Evolutionary conservation across 2,113 vertebrate species (phyloP), one percentile per base, ranked within the genome.

Genomic region (Scomber japonicus): DNA sequence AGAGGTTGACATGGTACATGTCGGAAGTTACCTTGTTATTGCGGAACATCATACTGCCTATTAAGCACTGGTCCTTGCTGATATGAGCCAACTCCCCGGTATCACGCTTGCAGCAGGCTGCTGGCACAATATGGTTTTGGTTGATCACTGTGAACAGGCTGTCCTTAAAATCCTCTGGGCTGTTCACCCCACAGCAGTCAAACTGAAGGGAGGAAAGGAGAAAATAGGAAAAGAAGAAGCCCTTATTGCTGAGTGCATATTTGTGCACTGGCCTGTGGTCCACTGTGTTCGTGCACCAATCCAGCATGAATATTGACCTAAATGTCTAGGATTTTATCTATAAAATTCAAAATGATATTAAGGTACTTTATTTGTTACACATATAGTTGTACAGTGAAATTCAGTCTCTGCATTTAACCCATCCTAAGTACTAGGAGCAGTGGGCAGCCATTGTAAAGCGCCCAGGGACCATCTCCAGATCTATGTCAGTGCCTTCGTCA

Each of bases 141-240:
- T 95, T 91, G 27, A 96, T 88, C 51, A 91, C 19, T 15, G 89
- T 91, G 81, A 96, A 96, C 1, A 95, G 87, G 24, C 96, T 94
- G 9, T 93, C 90, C 88, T 95, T 95, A 82, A 98, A 99, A 87
- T 99, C 98, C 83, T 98, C 97, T 0, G 97, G 96, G 66, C 97
- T 97, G 0, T 96, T 97, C 88, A 99, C 97, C 56, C 98, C 98
- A 16, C 98, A 99, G 95, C 98, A 99, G 62, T 97, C 96, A 83
- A 98, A 98, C 98, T 99, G 82, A 51, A 46, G 84, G n/a, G 77
- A 82, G 67, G 68, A 83, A 24, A 83, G 65, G 3, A 57, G 51
- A 83, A 65, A 73, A 71, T 12, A 73, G 76, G 19, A 82, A 63
- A 62, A 65, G 35, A 35, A 6, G 44, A 66, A 66, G 21, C 50